A percentile compares a stretch with the other conserved stretches of the same genome.
Evolutionary conservation across 2,113 vertebrate species (phyloP).

Genomic region (Columba livia): DNA sequence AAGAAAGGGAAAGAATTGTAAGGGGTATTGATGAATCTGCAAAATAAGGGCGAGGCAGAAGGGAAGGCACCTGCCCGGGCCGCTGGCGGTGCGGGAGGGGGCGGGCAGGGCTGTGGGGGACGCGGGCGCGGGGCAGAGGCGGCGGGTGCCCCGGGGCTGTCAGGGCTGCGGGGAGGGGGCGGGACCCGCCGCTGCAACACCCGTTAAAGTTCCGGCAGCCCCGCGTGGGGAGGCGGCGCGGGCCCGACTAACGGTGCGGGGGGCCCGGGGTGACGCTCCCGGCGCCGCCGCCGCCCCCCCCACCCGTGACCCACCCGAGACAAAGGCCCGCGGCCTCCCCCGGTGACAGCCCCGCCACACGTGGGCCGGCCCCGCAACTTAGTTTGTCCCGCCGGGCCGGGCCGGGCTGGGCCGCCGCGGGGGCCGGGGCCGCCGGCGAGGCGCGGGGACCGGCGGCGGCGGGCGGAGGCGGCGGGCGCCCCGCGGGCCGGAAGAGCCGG

Average conservation of each 20-base stretch:
- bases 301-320: background rate
- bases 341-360: background rate
- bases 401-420: no score
- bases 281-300: background rate
- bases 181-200: background rate
- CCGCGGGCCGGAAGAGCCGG: no score
- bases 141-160: background rate
- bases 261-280: background rate
- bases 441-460: no score
- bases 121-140: background rate
- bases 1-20: background rate
- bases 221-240: rapidly evolving
- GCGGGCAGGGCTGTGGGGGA: background rate
- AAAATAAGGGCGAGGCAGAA: background rate
- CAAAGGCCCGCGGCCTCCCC: background rate
- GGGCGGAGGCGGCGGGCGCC: no score
- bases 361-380: no score
- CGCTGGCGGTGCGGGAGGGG: background rate
- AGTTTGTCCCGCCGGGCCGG: no score
- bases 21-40: background rate
- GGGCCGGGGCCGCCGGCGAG: no score
- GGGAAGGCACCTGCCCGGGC: background rate
- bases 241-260: background rate
- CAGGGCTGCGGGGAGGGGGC: background rate
- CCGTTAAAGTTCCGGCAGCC: background rate